Evolutionary conservation across 2,113 vertebrate species (phyloP), one percentile per base, ranked within the genome.

Genomic region (Lagopus leucura): DNA sequence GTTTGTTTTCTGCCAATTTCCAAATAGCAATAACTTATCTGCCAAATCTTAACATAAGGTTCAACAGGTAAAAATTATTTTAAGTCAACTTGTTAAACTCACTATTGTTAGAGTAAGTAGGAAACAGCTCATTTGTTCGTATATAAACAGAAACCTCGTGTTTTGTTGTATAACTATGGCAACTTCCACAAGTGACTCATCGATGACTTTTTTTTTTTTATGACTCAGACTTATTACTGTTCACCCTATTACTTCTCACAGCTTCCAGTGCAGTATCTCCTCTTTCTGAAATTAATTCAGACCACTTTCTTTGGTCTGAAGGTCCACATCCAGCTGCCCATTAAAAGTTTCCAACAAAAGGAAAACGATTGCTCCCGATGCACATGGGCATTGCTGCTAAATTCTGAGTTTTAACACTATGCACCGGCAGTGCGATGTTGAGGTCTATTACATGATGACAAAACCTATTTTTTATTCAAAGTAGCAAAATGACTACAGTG

Each of bases 401-500:
- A 94, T 20, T 72, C 50, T 0, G 2, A 69, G 60, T 69, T 94
- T 93, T 86, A 91, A 40, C 43, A 72, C 65, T 58, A 6, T 12
- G 38, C 13, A 61, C 45, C 32, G 6, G 0, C 15, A 77, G 28
- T 5, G 2, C 16, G 60, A 50, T 82, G 61, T 24, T 94, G 85
- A 79, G 40, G 45, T 82, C 57, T 86, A 86, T 71, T 81, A 88
- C 55, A 7, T 30, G 8, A 87, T 82, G 95, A 89, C 82, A 96
- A 91, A 89, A 82, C 67, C 78, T 95, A 90, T 86, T 97, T 97
- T 92, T 95, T 88, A 97, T 95, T 97, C 91, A 86, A 76, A 89
- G 72, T 66, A 97, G 89, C 21, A 7, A 95, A 95, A 95, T 83
- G 74, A 95, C 90, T 95, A 82, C 88, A 92, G 65, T 45, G 83